Evolutionary conservation across 1,140 invertebrate genomes (phyloP).

Genomic region (Megathymus violae): DNA sequence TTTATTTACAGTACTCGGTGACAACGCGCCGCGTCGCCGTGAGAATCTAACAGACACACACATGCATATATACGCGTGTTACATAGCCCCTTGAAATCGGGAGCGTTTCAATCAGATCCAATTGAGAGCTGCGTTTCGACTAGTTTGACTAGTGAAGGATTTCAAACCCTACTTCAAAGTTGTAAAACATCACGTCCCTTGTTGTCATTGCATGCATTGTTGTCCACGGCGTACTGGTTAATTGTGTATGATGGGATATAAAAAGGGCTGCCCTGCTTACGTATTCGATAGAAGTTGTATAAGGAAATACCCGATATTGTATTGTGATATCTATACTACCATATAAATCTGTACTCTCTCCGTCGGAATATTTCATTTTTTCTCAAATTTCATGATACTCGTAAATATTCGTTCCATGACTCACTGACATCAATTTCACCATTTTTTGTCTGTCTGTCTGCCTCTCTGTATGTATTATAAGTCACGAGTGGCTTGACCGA

Average conservation of each 20-base stretch:
- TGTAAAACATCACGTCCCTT: background rate
- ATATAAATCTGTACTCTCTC: no score
- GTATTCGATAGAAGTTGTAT: constrained; percentile 24
- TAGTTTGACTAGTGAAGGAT: background rate
- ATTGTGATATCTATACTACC: no score
- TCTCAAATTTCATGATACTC: no score
- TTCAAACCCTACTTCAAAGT: constrained; percentile 1
- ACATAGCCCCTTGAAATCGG: constrained; percentile 10
- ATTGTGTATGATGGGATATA: constrained; percentile 31
- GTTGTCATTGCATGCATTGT: no score
- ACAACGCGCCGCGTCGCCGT: background rate
- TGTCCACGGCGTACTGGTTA: constrained; percentile 1
- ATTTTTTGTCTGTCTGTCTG: no score
- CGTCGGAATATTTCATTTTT: no score
- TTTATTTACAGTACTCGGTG: constrained; percentile 8
- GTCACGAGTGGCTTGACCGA: no score
- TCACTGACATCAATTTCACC: no score
- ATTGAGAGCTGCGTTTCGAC: constrained; percentile 24
- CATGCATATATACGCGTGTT: background rate
- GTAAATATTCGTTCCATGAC: no score
- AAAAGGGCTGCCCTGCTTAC: constrained; percentile 24
- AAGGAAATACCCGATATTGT: no score
- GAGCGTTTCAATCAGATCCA: constrained; percentile 35
- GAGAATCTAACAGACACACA: constrained; percentile 4
- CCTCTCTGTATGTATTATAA: no score